Evolutionary conservation across 2,888 invertebrate genomes (phyloP), one percentile per base, ranked within the genome.

Genomic region (Plagodis dolabraria): DNA sequence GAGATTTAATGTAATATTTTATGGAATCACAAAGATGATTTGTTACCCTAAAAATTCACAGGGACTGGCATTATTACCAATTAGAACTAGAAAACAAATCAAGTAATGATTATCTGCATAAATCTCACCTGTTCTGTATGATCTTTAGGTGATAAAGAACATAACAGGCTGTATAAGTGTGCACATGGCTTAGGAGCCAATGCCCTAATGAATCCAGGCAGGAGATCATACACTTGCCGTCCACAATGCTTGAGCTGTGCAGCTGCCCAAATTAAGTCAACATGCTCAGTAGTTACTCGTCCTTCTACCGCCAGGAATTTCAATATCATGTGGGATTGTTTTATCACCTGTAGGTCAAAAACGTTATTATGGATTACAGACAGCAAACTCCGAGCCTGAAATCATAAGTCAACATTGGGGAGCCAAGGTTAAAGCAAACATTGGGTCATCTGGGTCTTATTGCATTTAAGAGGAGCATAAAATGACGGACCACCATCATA

Each of bases 161-260:
- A 97, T n/a, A 99, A 92, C 58, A 98, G 89, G 63, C 96, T 96
- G 76, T 98, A 97, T 10, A 98, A 93, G 91, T 98, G 98, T 49
- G 97, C 94, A 42, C 98, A 98, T 0, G 98, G 98, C 42, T 96
- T 96, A 0, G 97, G 96, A 8, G 98, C 97, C 62, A 99, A 87
- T 77, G 98, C 97, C 77, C 98, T 97, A 2, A 98, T 98, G 66
- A 98, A 94, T 0, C 98, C 97, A 0, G 98, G 97, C 64, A 99
- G 87, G 46, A 98, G 93, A 85, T 99, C 99, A 80, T 98, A 97
- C 63, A 98, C 98, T 65, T 98, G 98, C 74, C 98, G 96, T 0
- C 98, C 96, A 82, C 98, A 99, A 84, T 99, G 98, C 83, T 99
- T 99, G 52, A 98, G 86, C 84, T 98, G 98, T 0, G 98, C 98